Percentiles rank a stretch among this genome's conserved stretches.
Conservation (phyloP, 2,113 vertebrate species). For the Accipiter cooperii region DNA sequence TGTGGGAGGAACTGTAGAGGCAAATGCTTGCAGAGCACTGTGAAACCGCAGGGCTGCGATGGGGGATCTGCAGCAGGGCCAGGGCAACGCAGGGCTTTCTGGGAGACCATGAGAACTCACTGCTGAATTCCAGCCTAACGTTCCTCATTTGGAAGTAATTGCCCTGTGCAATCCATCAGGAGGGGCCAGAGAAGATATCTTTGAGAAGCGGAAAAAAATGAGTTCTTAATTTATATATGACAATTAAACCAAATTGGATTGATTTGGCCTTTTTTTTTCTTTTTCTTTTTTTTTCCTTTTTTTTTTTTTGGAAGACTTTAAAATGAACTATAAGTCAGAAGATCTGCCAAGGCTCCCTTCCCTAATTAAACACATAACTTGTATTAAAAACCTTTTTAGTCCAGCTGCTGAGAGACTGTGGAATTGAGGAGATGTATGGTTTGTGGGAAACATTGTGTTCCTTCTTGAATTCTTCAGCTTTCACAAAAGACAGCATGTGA, state of each 20-base stretch:
- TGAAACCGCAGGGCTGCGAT: neutral
- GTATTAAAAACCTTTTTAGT: slow-evolving; percentile 17
- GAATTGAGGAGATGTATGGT: slow-evolving; percentile 8
- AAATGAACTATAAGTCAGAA: slow-evolving; percentile 46
- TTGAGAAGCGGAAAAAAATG: slow-evolving; percentile 25
- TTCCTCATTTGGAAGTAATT: slow-evolving; percentile 31
- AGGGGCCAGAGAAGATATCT: slow-evolving; percentile 2
- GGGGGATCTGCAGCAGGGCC: neutral
- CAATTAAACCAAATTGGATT: slow-evolving; percentile 31
- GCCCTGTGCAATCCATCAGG: slow-evolving; percentile 2
- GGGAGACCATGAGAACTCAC: neutral
- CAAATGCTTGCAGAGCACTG: neutral
- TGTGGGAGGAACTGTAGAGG: neutral
- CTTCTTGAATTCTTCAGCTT: slow-evolving; percentile 36
- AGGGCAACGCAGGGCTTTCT: neutral
- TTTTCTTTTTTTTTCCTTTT: neutral
- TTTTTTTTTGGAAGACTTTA: slow-evolving; percentile 4
- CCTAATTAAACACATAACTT: slow-evolving; percentile 55
- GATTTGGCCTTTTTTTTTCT: neutral
- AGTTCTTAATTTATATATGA: slow-evolving; percentile 46
- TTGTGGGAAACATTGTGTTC: slow-evolving; percentile 65
- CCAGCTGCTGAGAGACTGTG: slow-evolving; percentile 43
- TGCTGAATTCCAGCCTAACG: neutral
- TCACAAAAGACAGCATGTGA: slow-evolving; percentile 41
- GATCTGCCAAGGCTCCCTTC: slow-evolving; percentile 49